A percentile compares a stretch with the other conserved stretches of the same genome.
These are phyloP conservation scores for Pocillopora grandis DNA, from an alignment of 92 coral and sea anemone genomes.

Conservation along the genomic window DNA sequence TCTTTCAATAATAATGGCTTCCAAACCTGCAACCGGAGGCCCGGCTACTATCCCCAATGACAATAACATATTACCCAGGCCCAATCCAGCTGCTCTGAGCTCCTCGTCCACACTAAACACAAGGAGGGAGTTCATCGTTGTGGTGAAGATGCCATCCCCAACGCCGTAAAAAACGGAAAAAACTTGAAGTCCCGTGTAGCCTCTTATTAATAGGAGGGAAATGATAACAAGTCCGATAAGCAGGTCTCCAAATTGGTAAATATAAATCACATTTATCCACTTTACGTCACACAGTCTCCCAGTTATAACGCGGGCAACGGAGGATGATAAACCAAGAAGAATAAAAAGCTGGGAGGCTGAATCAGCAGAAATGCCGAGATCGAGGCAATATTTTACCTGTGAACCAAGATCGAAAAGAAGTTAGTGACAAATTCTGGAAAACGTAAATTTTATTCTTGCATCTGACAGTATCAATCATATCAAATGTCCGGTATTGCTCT, in stretches of 20 bases:
- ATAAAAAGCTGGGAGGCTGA: slow-evolving; percentile 54
- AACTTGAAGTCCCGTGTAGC: slow-evolving; percentile 39
- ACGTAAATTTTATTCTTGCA: no score
- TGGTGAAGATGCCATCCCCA: slow-evolving; percentile 45
- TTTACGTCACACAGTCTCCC: slow-evolving; percentile 46
- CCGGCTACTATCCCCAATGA: slow-evolving; percentile 22
- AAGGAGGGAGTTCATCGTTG: slow-evolving; percentile 41
- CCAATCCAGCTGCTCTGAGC: slow-evolving; percentile 25
- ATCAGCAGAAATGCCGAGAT: slow-evolving; percentile 57
- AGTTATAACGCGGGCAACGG: slow-evolving; percentile 4
- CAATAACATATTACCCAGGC: slow-evolving; percentile 14
- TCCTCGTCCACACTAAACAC: slow-evolving; percentile 44
- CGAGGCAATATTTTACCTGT: slow-evolving; percentile 64
- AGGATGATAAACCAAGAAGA: slow-evolving; percentile 14
- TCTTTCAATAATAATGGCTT: not conserved
- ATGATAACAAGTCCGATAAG: slow-evolving; percentile 27
- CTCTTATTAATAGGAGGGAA: not conserved
- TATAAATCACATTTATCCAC: slow-evolving; percentile 23
- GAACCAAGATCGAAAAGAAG: not conserved
- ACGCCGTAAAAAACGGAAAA: slow-evolving; percentile 48
- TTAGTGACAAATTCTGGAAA: not conserved
- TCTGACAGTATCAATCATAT: no score
- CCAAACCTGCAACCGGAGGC: slow-evolving; percentile 24
- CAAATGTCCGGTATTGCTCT: no score
- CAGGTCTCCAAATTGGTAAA: slow-evolving; percentile 40